Conservation (phyloP, 2,797 vertebrate genomes). For the Sylvia borin region DNA sequence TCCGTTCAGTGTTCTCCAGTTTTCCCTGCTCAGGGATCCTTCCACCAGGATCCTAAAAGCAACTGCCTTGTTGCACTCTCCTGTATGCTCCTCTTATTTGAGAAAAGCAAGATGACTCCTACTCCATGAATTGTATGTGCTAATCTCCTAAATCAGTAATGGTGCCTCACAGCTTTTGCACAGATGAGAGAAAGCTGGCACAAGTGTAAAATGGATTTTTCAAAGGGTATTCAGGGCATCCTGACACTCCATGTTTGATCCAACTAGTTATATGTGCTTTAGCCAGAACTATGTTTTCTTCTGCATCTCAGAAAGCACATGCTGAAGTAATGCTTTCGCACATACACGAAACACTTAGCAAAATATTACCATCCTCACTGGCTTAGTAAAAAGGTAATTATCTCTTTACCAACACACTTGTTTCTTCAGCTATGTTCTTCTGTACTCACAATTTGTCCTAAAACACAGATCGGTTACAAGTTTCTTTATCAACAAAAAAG, state of each 20-base stretch:
- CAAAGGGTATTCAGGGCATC: not conserved
- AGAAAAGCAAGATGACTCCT: conserved; percentile 22
- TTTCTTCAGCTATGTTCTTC: not conserved
- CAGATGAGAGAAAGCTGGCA: conserved; percentile 53
- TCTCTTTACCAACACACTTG: not conserved
- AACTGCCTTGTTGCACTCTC: not conserved
- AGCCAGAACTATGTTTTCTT: not conserved
- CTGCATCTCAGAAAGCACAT: not conserved
- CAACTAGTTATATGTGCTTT: not conserved
- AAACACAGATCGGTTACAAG: not conserved
- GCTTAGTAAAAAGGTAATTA: not conserved
- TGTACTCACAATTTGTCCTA: not conserved
- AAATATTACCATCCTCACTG: not conserved
- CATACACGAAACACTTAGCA: not conserved
- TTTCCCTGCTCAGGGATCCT: not conserved
- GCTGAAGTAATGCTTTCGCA: not conserved
- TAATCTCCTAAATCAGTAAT: conserved; percentile 38
- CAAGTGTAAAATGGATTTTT: conserved; percentile 28
- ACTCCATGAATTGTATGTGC: not conserved
- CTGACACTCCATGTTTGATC: not conserved
- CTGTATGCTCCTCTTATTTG: not conserved
- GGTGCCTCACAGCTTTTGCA: conserved; percentile 21
- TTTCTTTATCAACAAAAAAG: not conserved
- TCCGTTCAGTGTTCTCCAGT: not conserved
- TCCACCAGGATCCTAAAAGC: not conserved